These are phyloP conservation scores for Dendroctonus ponderosae DNA, from an alignment of 1,140 invertebrate genomes.

Conservation along the genomic window DNA sequence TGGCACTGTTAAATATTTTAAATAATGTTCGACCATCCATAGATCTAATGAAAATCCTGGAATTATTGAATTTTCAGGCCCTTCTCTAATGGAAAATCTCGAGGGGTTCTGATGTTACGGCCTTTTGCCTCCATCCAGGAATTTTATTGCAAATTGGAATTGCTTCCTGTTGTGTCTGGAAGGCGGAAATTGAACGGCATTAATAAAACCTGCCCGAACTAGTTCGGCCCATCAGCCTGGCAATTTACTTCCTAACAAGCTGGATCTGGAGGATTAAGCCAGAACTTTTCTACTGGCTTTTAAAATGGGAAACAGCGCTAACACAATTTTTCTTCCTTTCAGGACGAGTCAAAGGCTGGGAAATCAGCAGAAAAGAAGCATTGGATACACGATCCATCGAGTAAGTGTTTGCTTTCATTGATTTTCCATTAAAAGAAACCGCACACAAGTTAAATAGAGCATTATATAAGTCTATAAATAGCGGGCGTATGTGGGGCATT, in stretches of 20 bases:
- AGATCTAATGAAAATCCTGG: conserved; percentile 1
- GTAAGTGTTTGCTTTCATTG: conserved; percentile 56
- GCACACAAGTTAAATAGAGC: not conserved
- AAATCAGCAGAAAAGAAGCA: conserved; percentile 64
- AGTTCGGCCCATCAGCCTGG: too few relatives aligned
- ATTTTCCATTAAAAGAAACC: conserved; percentile 13
- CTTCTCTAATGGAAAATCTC: conserved; percentile 7
- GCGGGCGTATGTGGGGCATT: too few relatives aligned
- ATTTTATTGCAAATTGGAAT: conserved; percentile 17
- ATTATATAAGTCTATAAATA: too few relatives aligned
- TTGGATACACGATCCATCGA: conserved; percentile 75
- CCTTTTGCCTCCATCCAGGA: not conserved
- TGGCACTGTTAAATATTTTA: not conserved
- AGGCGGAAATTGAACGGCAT: too few relatives aligned
- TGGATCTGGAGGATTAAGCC: too few relatives aligned
- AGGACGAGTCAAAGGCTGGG: conserved; percentile 51
- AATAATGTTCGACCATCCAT: not conserved
- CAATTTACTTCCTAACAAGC: too few relatives aligned
- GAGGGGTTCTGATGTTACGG: conserved; percentile 4
- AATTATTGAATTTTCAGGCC: conserved; percentile 8
- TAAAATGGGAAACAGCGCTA: too few relatives aligned
- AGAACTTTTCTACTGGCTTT: too few relatives aligned
- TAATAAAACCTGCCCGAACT: too few relatives aligned
- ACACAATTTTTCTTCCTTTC: conserved; percentile 37
- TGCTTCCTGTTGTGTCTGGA: conserved; percentile 1